These are phyloP conservation scores for Plectropomus leopardus DNA, from an alignment of 2,113 vertebrate species.

Conservation along the genomic window DNA sequence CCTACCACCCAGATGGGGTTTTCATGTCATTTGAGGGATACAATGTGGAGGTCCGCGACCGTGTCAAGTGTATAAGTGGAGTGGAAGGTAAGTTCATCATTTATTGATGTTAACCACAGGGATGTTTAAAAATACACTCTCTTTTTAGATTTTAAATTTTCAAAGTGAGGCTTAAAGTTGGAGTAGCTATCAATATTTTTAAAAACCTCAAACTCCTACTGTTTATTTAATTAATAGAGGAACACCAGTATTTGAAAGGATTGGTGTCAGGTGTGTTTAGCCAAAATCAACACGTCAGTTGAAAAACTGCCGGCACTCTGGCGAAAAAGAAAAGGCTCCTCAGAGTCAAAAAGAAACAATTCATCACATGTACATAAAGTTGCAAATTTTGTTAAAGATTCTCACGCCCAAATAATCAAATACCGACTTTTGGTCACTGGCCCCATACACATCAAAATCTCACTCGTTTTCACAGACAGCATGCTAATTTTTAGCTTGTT, in stretches of 20 bases:
- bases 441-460: too few relatives aligned
- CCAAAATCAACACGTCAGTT: neutral
- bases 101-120: neutral
- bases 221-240: neutral
- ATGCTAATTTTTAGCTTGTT: too few relatives aligned
- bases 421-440: too few relatives aligned
- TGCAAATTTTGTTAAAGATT: too few relatives aligned
- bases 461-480: too few relatives aligned
- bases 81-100: conserved; percentile 90
- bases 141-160: neutral
- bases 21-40: conserved; percentile 99
- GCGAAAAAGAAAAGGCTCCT: neutral
- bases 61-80: conserved; percentile 98
- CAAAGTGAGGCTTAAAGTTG: neutral
- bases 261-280: neutral
- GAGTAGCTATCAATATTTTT: neutral
- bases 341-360: neutral
- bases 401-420: too few relatives aligned
- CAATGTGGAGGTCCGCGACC: conserved; percentile 97
- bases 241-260: neutral
- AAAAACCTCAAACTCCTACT: neutral
- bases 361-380: neutral
- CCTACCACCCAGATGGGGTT: conserved; percentile 94
- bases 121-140: neutral
- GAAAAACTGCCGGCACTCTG: neutral